phyloP scores from a whole-genome alignment of 2,113 vertebrate genomes.

The Serilophus lunatus region DNA sequence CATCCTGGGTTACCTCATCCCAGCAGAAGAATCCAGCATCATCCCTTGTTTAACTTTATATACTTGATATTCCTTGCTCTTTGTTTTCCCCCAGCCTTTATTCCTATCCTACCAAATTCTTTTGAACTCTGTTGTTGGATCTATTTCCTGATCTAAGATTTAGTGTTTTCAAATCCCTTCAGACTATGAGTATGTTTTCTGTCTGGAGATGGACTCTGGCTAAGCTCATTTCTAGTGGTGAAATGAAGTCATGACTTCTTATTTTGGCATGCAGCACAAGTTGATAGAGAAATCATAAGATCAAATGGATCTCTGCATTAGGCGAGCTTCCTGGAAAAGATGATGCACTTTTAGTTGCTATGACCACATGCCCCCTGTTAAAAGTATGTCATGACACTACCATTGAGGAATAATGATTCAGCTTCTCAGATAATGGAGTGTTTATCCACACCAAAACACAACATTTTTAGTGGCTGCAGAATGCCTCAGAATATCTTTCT shows the following conservation, averaged over 20 bases:
- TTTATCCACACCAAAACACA: background rate
- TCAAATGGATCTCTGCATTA: conserved; percentile 55
- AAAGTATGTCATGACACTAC: conserved; percentile 33
- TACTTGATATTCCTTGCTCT: background rate
- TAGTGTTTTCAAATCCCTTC: conserved; percentile 35
- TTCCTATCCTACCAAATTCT: background rate
- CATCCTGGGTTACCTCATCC: background rate
- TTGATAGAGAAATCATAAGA: conserved; percentile 38
- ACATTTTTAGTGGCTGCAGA: background rate
- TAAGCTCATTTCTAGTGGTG: conserved; percentile 47
- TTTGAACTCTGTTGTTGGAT: background rate
- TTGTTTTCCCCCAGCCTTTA: background rate
- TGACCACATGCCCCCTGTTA: conserved; percentile 34
- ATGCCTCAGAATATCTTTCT: background rate
- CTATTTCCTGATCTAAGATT: background rate
- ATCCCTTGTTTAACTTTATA: background rate
- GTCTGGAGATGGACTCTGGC: conserved; percentile 47
- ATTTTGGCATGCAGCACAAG: conserved; percentile 43
- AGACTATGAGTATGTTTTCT: conserved; percentile 33
- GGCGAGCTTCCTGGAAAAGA: conserved; percentile 42
- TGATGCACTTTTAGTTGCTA: conserved; percentile 36
- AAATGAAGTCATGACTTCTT: conserved; percentile 48
- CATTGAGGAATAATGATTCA: conserved; percentile 34
- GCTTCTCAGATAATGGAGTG: conserved; percentile 8
- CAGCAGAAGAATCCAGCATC: background rate